A percentile compares a stretch with the other conserved stretches of the same genome.
These are phyloP conservation scores for Tethea ocularis DNA, from an alignment of 2,888 invertebrate species.

Conservation along the genomic window DNA sequence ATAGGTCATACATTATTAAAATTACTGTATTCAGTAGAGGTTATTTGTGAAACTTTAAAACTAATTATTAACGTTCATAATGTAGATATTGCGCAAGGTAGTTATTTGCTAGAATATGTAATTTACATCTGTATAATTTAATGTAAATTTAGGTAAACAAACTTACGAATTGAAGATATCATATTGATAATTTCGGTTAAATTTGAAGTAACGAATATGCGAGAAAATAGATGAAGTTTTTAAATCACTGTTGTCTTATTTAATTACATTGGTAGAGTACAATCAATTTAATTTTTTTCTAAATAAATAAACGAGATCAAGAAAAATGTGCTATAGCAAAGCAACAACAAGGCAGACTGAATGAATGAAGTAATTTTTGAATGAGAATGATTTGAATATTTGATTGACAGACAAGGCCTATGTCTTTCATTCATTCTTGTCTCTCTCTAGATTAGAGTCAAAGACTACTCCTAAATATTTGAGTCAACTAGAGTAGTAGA, in stretches of 20 bases:
- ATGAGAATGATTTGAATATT: too few relatives aligned
- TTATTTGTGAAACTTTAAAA: neutral
- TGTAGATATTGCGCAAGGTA: neutral
- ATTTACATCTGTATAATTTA: neutral
- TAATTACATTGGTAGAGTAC: neutral
- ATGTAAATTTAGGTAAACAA: neutral
- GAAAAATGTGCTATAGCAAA: too few relatives aligned
- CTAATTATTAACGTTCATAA: neutral
- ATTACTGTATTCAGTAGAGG: neutral
- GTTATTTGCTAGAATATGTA: neutral
- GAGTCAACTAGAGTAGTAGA: too few relatives aligned
- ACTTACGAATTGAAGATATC: conserved; percentile 46
- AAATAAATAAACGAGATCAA: neutral
- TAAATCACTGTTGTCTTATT: conserved; percentile 11
- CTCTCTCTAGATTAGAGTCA: too few relatives aligned
- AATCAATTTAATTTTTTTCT: neutral
- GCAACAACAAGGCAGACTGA: too few relatives aligned
- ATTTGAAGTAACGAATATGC: conserved; percentile 5
- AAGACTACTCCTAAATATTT: too few relatives aligned
- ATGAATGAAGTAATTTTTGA: too few relatives aligned
- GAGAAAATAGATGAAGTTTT: conserved; percentile 15
- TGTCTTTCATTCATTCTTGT: too few relatives aligned
- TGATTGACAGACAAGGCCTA: too few relatives aligned
- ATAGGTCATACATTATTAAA: too few relatives aligned
- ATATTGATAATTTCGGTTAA: conserved; percentile 22